Base-by-base conservation (phyloP, 2,113 vertebrate genomes). In the Nothocercus julius region DNA sequence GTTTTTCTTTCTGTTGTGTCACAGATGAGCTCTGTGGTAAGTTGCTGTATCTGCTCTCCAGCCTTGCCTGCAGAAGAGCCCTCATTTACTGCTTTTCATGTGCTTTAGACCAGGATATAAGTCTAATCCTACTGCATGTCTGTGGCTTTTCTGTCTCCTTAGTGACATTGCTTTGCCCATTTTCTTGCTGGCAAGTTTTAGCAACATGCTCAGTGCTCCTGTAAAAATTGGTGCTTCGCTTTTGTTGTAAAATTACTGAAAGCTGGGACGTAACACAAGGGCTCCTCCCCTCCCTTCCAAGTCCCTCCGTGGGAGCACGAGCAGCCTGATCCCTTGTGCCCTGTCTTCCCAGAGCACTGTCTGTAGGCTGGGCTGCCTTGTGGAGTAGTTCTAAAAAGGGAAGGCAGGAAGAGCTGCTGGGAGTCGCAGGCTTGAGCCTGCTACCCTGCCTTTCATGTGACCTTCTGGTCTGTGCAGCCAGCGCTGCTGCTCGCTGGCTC, bases 341-440 rank as follows among this genome's bases (percentile, higher is more conserved):
- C 0, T 1, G 9, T 44, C 61, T 61, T 0, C 0, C 28, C 17
- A 34, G 18, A 72, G 24, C 8, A 0, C 13, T 67, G 63, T 32
- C 63, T 77, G 51, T 1, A 2, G 84, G 0, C 67, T 12, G 63
- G 78, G 67, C 5, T 25, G 25, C 40, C 68, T 54, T 14, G 22
- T 2, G 0, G 69, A 40, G 49, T 0, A 2, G 32, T 70, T 69
- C 82, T n/a, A 21, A 34, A 87, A 67, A 25, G 40, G 54, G 87
- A 89, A 89, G 83, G 69, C 87, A 64, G 34, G 7, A 8, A 32
- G 75, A 49, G 45, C 40, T 74, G 72, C 30, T 77, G 90, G 93
- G 90, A 85, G 90, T 27, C 75, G 9, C 28, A 69, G 79, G n/a
- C 38, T 10, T 59, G 34, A 86, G 32, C 6, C 85, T 86, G 86